phyloP scores from a whole-genome alignment of 2,888 invertebrate species.

The Oxystoma pomonae region DNA sequence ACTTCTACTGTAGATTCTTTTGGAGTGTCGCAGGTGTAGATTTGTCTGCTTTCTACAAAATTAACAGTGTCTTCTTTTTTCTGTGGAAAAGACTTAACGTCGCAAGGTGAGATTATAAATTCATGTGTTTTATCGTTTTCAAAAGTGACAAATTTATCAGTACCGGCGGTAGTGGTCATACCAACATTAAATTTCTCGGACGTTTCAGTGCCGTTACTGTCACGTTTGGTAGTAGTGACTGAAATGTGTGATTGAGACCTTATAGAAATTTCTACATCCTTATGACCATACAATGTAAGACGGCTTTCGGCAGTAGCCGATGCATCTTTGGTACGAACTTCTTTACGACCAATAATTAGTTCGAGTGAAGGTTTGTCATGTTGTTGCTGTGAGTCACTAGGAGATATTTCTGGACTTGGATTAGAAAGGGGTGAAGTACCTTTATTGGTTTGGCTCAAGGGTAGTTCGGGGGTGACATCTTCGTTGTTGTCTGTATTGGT shows the following conservation, averaged over 20 bases:
- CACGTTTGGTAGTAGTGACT: constrained; percentile 46
- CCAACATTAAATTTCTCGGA: constrained; percentile 50
- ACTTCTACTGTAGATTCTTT: constrained; percentile 21
- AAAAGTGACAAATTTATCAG: constrained; percentile 35
- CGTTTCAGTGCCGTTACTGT: constrained; percentile 47
- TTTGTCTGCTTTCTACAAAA: constrained; percentile 51
- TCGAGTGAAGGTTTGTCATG: constrained; percentile 45
- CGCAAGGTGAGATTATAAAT: constrained; percentile 45
- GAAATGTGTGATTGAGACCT: constrained; percentile 54
- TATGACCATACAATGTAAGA: constrained; percentile 51
- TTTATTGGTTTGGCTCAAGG: constrained; percentile 33
- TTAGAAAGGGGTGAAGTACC: constrained; percentile 47
- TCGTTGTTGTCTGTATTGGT: neutral
- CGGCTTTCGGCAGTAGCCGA: constrained; percentile 52
- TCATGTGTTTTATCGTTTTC: constrained; percentile 36
- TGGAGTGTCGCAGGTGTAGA: constrained; percentile 49
- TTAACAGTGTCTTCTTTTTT: constrained; percentile 51
- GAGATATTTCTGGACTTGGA: constrained; percentile 35
- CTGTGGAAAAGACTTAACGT: constrained; percentile 37
- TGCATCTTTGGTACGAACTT: constrained; percentile 51
- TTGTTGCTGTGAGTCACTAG: constrained; percentile 10
- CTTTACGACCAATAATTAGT: constrained; percentile 52
- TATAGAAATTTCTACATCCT: constrained; percentile 54
- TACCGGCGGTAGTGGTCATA: constrained; percentile 47
- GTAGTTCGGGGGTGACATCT: neutral